A percentile compares a stretch with the other conserved stretches of the same genome.
Conservation (phyloP, 2,888 invertebrate genomes). For the Archips crataeganus region DNA sequence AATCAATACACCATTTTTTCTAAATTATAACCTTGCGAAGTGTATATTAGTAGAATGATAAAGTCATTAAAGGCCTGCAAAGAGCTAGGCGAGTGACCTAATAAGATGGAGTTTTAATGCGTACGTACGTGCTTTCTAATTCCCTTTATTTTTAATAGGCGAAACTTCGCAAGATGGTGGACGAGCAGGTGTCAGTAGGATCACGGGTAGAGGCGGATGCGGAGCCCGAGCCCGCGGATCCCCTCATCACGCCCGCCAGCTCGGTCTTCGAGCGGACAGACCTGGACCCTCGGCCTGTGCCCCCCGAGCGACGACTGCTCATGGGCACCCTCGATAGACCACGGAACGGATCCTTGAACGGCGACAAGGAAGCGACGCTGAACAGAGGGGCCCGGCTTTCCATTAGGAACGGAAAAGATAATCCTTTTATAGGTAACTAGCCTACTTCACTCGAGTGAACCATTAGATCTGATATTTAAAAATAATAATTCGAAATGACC, state of each 20-base stretch:
- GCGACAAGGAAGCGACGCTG: conserved; percentile 78
- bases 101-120: too few species aligned
- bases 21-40: too few species aligned
- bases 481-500: neutral
- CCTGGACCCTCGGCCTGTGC: conserved; percentile 69
- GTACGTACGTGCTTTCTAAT: neutral
- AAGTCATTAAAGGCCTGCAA: too few species aligned
- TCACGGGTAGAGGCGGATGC: conserved; percentile 86
- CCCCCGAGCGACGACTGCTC: conserved; percentile 76
- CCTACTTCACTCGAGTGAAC: neutral
- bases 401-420: conserved; percentile 80
- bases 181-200: conserved; percentile 92
- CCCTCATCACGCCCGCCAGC: conserved; percentile 83
- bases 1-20: too few species aligned
- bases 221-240: conserved; percentile 81
- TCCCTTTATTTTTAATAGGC: conserved; percentile 75
- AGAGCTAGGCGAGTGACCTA: too few species aligned
- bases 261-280: conserved; percentile 73
- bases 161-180: conserved; percentile 95
- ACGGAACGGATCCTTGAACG: conserved; percentile 76
- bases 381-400: conserved; percentile 73
- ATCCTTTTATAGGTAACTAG: conserved; percentile 73
- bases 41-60: too few species aligned
- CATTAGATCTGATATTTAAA: neutral
- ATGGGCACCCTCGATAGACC: conserved; percentile 78